phyloP scores from a whole-genome alignment of 2,113 vertebrate species.

The Todiramphus saurophagus region DNA sequence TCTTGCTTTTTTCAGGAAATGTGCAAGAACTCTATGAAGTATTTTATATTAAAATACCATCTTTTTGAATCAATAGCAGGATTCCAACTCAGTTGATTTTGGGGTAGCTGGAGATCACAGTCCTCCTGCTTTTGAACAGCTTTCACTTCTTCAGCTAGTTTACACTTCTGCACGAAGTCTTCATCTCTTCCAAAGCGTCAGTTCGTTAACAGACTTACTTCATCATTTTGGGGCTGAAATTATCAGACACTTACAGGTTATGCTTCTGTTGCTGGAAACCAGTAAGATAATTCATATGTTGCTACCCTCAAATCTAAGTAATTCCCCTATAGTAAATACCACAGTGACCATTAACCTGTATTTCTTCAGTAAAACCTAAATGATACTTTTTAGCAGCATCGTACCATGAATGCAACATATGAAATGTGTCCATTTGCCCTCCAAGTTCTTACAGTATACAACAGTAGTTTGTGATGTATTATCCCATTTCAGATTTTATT shows the following conservation, averaged over 20 bases:
- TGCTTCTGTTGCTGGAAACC: neutral
- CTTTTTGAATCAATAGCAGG: neutral
- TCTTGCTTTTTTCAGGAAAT: rapidly evolving
- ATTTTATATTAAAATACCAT: neutral
- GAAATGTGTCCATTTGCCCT: neutral
- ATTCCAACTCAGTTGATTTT: neutral
- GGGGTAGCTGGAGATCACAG: neutral
- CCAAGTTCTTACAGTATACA: neutral
- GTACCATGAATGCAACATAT: neutral
- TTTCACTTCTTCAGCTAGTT: neutral
- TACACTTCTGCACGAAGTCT: neutral
- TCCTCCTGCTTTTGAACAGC: neutral
- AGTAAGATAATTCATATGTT: neutral
- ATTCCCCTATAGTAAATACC: neutral
- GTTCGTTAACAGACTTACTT: neutral
- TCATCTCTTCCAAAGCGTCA: neutral
- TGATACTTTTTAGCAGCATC: neutral
- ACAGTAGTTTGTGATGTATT: neutral
- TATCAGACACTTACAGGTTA: neutral
- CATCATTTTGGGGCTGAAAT: neutral
- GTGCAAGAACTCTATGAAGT: neutral
- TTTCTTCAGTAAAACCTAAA: neutral
- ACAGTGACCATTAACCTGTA: neutral
- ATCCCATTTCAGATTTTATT: neutral
- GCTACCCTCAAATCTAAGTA: neutral